A percentile compares a stretch with the other conserved stretches of the same genome.
Evolutionary conservation across 1,140 invertebrate genomes (phyloP).

Genomic region (Pseudomyrmex pallidus): DNA sequence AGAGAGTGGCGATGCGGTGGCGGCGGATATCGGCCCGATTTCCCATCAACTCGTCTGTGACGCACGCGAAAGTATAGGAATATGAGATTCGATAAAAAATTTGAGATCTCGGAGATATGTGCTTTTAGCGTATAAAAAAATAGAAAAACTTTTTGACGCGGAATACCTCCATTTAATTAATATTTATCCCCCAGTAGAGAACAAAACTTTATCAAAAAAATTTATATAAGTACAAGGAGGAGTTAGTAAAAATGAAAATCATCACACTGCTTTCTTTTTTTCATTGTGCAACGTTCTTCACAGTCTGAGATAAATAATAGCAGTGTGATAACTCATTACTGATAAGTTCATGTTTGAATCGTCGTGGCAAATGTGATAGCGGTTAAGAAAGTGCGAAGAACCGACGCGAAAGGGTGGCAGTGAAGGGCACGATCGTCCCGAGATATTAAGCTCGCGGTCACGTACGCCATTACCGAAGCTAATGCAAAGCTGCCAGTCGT

Average conservation of each 20-base stretch:
- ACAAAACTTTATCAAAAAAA: not conserved
- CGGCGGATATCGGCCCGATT: slow-evolving; percentile 66
- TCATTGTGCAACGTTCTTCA: not conserved
- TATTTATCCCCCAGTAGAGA: no score
- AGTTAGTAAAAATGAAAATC: not conserved
- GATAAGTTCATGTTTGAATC: slow-evolving; percentile 23
- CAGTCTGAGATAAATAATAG: not conserved
- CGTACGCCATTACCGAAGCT: slow-evolving; percentile 81
- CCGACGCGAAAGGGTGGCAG: slow-evolving; percentile 31
- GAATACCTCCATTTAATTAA: no score
- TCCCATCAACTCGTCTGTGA: slow-evolving; percentile 45
- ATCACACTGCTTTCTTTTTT: not conserved
- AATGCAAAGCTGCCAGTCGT: slow-evolving; percentile 81
- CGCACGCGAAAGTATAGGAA: not conserved
- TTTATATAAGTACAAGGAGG: not conserved
- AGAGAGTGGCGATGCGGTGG: not conserved
- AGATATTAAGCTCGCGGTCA: slow-evolving; percentile 79
- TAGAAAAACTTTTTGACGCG: not conserved
- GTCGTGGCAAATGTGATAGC: slow-evolving; percentile 27
- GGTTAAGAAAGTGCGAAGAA: slow-evolving; percentile 25
- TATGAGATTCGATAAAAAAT: slow-evolving; percentile 19
- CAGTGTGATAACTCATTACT: no score
- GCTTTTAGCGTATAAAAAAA: not conserved
- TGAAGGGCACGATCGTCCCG: slow-evolving; percentile 68
- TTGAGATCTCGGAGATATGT: not conserved